Evolutionary conservation across 1,140 invertebrate species (phyloP).

Genomic region (Zeugodacus cucurbitae): DNA sequence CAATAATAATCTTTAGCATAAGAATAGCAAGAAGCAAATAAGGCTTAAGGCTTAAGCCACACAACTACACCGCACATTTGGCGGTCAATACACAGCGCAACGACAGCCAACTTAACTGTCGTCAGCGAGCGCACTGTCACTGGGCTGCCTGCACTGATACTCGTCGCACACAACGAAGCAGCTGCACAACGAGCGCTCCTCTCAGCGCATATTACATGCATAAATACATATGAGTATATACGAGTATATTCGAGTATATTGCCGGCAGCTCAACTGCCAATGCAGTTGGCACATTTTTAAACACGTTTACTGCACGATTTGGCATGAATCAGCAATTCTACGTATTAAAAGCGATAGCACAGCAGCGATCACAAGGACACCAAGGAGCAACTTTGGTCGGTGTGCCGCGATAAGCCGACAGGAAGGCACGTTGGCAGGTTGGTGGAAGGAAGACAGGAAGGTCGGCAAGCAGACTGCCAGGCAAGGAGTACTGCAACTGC

Average conservation of each 20-base stretch:
- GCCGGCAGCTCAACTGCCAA: neutral
- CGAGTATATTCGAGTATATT: neutral
- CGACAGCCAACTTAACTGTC: neutral
- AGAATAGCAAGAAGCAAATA: neutral
- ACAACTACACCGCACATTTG: neutral
- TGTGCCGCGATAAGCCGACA: neutral
- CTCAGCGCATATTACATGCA: neutral
- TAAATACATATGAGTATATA: neutral
- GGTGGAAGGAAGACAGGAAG: neutral
- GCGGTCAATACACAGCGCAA: neutral
- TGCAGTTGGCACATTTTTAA: conserved; percentile 35
- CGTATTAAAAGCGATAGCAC: conserved; percentile 12
- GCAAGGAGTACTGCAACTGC: neutral
- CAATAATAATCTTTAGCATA: neutral
- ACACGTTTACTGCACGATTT: conserved; percentile 35
- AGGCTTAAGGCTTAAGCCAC: neutral
- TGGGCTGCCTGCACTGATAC: neutral
- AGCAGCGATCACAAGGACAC: conserved; percentile 3
- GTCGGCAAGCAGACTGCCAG: neutral
- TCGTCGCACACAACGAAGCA: neutral
- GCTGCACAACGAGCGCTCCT: neutral
- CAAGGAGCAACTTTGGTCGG: neutral
- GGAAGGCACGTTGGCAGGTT: neutral
- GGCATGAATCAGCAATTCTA: conserved; percentile 26
- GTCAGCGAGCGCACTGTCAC: neutral